A percentile compares a stretch with the other conserved stretches of the same genome.
These are phyloP conservation scores for Calypte anna DNA, from an alignment of 2,113 vertebrate genomes.

Conservation along the genomic window DNA sequence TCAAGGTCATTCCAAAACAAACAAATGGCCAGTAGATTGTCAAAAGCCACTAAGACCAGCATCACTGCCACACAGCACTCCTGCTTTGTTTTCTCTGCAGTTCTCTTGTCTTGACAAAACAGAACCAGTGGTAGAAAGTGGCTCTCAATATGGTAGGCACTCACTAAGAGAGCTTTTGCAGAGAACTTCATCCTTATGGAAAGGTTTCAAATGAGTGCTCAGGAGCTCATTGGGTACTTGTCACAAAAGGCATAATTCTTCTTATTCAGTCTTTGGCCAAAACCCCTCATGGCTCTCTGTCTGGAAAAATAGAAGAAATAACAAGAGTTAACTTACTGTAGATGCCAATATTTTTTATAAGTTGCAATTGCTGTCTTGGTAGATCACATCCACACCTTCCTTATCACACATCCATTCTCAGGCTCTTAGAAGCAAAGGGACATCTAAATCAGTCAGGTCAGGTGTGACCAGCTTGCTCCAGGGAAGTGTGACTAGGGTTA, in stretches of 20 bases:
- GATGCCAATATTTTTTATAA: not conserved
- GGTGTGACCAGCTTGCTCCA: not conserved
- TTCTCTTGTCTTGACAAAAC: not conserved
- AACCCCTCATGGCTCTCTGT: not conserved
- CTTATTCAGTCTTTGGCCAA: not conserved
- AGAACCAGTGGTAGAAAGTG: not conserved
- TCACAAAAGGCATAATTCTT: not conserved
- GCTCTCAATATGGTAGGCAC: not conserved
- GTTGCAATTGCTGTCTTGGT: not conserved
- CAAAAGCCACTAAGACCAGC: not conserved
- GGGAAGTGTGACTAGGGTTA: not conserved
- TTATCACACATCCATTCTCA: not conserved
- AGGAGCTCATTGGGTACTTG: not conserved
- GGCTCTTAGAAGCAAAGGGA: not conserved
- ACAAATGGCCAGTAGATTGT: not conserved
- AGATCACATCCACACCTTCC: not conserved
- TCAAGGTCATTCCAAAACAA: not conserved
- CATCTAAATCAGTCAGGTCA: not conserved
- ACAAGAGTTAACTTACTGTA: not conserved
- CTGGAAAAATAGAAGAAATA: not conserved
- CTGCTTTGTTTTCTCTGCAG: not conserved
- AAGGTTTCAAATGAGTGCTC: not conserved
- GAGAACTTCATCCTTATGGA: not conserved
- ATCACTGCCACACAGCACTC: not conserved
- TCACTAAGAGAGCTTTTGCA: not conserved